These are phyloP conservation scores for Syngnathoides biaculeatus DNA, from an alignment of 2,113 vertebrate species.

Conservation along the genomic window DNA sequence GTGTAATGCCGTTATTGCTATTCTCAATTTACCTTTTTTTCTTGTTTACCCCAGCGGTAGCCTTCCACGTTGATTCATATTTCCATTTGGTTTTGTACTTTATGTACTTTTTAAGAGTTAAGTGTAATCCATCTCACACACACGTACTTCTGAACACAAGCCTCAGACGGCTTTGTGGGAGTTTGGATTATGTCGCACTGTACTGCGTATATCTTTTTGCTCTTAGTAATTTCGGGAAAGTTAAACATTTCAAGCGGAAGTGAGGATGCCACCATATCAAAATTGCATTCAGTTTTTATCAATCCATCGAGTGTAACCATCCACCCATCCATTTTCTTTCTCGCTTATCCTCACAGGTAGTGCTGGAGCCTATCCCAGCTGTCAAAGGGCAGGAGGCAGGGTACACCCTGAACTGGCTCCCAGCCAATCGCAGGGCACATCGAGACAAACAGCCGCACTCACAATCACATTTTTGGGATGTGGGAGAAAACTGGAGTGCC, in stretches of 20 bases:
- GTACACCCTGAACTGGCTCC: no score
- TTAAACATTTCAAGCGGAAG: background rate
- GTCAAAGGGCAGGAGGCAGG: no score
- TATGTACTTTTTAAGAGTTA: slow-evolving; percentile 3
- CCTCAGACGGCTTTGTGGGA: background rate
- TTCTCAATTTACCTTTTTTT: slow-evolving; percentile 1
- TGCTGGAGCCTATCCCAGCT: no score
- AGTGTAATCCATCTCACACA: slow-evolving; percentile 1
- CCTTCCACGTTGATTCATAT: background rate
- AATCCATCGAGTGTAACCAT: no score
- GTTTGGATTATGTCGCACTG: background rate
- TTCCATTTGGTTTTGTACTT: background rate
- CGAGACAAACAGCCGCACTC: no score
- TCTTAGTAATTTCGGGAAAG: background rate
- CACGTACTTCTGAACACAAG: background rate
- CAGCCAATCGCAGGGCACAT: no score
- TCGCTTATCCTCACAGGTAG: no score
- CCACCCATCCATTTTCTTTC: no score
- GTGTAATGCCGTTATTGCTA: slow-evolving; percentile 13
- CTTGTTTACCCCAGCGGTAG: background rate
- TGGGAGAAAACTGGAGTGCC: no score
- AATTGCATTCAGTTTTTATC: background rate
- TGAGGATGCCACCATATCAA: background rate
- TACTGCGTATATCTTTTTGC: background rate
- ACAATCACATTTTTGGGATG: no score